A percentile compares a stretch with the other conserved stretches of the same genome.
phyloP scores from a whole-genome alignment of 2,888 invertebrate species.

The Spilosoma lubricipeda region DNA sequence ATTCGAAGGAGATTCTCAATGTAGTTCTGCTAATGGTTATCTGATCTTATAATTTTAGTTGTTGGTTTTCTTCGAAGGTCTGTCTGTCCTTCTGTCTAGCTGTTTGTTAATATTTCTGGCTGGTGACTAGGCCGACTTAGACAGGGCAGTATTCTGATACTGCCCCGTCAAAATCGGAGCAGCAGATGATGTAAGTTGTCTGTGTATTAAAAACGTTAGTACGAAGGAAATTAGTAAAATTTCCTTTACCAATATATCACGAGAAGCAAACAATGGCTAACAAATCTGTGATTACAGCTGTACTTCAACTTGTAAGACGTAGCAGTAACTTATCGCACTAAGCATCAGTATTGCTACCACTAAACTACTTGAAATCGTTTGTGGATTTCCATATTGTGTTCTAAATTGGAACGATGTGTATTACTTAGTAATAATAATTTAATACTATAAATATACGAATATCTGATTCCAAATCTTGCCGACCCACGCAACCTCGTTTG shows the following conservation, averaged over 20 bases:
- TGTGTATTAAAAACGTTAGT: not conserved
- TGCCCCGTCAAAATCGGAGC: no score
- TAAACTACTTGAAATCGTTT: slow-evolving; percentile 8
- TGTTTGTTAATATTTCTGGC: no score
- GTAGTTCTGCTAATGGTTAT: not conserved
- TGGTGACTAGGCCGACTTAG: no score
- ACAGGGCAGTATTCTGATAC: no score
- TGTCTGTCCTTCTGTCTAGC: no score
- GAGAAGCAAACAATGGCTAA: slow-evolving; percentile 1
- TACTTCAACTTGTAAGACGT: slow-evolving; percentile 5
- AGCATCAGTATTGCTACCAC: slow-evolving; percentile 1
- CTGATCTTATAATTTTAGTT: not conserved
- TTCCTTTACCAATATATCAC: not conserved
- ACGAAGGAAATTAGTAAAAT: not conserved
- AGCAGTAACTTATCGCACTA: slow-evolving; percentile 11
- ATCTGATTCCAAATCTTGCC: not conserved
- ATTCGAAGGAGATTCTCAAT: not conserved
- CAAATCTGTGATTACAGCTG: slow-evolving; percentile 8
- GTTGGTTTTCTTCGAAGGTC: no score
- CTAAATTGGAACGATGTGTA: slow-evolving; percentile 10
- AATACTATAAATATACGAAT: no score
- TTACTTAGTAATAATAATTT: not conserved
- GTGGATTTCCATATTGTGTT: slow-evolving; percentile 11
- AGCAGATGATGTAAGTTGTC: no score
- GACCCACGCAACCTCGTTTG: no score